phyloP scores from a whole-genome alignment of 2,888 invertebrate species.

The Cephus runcator region DNA sequence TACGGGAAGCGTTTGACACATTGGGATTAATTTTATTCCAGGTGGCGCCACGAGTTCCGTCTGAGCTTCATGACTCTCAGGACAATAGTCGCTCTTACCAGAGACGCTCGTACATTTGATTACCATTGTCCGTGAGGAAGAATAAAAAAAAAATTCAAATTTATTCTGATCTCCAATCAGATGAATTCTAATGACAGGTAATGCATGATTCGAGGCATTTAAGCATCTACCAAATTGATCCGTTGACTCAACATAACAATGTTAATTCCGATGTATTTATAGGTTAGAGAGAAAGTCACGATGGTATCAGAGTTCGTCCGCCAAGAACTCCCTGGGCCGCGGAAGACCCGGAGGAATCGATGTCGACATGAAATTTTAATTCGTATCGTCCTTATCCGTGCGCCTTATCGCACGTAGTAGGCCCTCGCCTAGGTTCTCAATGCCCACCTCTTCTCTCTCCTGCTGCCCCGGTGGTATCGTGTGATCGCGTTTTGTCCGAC shows the following conservation, averaged over 20 bases:
- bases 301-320: background rate
- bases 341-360: background rate
- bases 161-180: too few relatives aligned
- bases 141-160: too few relatives aligned
- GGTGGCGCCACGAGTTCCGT: background rate
- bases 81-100: background rate
- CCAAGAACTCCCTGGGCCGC: background rate
- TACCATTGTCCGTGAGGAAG: too few relatives aligned
- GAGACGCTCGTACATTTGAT: background rate
- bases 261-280: background rate
- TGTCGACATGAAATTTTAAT: background rate
- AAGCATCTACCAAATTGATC: background rate
- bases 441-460: background rate
- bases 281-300: background rate
- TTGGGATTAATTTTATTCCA: background rate
- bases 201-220: background rate
- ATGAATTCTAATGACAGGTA: too few relatives aligned
- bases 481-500: background rate
- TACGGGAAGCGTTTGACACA: background rate
- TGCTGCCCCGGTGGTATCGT: background rate
- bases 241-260: background rate
- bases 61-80: background rate
- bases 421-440: background rate
- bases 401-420: background rate
- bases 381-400: background rate